phyloP scores from a whole-genome alignment of 2,113 vertebrate genomes.

The Myiagra hebetior region DNA sequence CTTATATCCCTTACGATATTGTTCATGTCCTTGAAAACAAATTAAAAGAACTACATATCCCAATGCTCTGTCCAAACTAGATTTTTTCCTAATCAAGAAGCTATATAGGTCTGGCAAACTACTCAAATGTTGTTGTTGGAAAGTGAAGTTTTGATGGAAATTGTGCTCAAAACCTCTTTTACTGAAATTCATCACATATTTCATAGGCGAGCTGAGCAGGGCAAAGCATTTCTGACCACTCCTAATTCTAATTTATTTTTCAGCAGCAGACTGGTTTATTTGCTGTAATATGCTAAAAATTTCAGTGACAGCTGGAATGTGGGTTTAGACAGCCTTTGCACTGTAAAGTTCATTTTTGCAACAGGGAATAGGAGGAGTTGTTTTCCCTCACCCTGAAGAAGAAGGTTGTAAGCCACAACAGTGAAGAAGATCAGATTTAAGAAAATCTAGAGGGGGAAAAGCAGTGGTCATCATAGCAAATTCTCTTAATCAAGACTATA shows the following conservation, averaged over 20 bases:
- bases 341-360: slow-evolving; percentile 43
- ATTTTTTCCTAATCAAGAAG: background rate
- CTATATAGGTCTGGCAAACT: background rate
- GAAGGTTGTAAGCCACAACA: background rate
- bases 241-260: slow-evolving; percentile 34
- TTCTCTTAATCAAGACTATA: background rate
- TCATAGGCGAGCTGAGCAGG: background rate
- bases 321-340: slow-evolving; percentile 36
- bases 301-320: slow-evolving; percentile 43
- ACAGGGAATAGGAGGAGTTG: background rate
- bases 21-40: background rate
- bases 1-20: background rate
- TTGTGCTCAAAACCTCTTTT: background rate
- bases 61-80: background rate
- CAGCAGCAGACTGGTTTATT: slow-evolving; percentile 38
- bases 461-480: background rate
- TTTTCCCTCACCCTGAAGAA: background rate
- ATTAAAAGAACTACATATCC: background rate
- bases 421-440: background rate
- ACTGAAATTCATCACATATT: background rate
- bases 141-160: background rate
- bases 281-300: slow-evolving; percentile 32
- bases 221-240: background rate
- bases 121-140: background rate
- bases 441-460: background rate